phyloP scores from a whole-genome alignment of 1,140 invertebrate species.

The Drosophila tristis region DNA sequence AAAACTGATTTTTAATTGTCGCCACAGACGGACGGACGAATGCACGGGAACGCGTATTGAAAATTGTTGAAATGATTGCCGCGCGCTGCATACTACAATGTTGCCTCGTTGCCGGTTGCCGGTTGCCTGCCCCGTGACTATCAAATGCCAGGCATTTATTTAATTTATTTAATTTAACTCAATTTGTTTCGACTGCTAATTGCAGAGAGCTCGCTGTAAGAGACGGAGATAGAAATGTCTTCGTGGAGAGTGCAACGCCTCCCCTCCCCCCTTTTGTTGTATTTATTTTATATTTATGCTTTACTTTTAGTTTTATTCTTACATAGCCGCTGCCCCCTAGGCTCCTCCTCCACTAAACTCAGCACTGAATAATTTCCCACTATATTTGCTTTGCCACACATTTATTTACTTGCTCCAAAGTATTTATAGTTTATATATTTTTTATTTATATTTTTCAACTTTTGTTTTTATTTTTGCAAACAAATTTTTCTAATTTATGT shows the following conservation, averaged over 20 bases:
- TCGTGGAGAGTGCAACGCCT: no score
- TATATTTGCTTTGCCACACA: no score
- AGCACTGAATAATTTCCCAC: no score
- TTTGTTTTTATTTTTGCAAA: conserved; percentile 43
- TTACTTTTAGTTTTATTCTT: no score
- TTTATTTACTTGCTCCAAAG: neutral
- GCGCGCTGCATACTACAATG: conserved; percentile 27
- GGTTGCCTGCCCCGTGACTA: conserved; percentile 21
- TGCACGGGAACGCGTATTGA: conserved; percentile 42
- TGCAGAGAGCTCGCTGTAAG: conserved; percentile 11
- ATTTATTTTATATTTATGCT: no score
- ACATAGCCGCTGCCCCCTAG: no score
- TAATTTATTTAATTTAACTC: conserved; percentile 71
- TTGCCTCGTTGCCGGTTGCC: conserved; percentile 32
- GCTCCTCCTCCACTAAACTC: no score
- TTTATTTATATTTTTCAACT: conserved; percentile 34
- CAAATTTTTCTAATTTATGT: conserved; percentile 73
- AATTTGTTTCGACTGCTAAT: conserved; percentile 61
- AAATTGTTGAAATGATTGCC: conserved; percentile 56
- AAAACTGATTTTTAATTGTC: conserved; percentile 69
- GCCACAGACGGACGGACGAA: conserved; percentile 9
- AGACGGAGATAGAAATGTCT: no score
- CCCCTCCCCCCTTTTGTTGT: neutral
- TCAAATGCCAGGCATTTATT: conserved; percentile 62
- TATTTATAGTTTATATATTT: neutral